Evolutionary conservation across 2,888 invertebrate genomes (phyloP).

Genomic region (Hypomecis atomaria): DNA sequence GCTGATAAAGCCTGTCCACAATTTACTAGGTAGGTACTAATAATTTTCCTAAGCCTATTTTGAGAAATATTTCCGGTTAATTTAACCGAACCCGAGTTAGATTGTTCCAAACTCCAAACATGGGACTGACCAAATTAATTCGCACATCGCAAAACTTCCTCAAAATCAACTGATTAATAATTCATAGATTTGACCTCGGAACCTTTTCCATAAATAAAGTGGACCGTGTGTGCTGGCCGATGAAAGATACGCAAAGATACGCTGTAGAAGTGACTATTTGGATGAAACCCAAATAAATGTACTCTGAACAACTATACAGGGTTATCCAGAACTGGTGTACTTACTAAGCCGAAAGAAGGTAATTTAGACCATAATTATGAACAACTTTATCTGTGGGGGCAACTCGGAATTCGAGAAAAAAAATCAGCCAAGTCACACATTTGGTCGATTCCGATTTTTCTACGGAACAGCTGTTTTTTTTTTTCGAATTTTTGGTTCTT

Average conservation of each 20-base stretch:
- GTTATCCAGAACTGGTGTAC: too few species aligned
- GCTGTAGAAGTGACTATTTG: not conserved
- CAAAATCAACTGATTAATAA: constrained; percentile 35
- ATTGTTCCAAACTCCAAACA: constrained; percentile 16
- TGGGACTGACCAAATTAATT: constrained; percentile 30
- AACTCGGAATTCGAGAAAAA: too few species aligned
- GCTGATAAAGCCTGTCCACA: too few species aligned
- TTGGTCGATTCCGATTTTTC: too few species aligned
- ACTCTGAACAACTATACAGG: too few species aligned
- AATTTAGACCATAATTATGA: too few species aligned
- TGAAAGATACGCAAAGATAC: constrained; percentile 9
- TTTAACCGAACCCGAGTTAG: constrained; percentile 1
- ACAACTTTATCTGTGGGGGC: too few species aligned
- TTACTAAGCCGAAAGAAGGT: too few species aligned
- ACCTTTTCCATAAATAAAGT: constrained; percentile 36
- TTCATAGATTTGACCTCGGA: constrained; percentile 31
- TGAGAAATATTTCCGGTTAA: not conserved
- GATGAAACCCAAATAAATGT: not conserved
- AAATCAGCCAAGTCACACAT: too few species aligned
- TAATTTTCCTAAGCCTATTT: not conserved
- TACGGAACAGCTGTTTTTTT: too few species aligned
- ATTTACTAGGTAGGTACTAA: too few species aligned
- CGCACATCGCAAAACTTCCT: constrained; percentile 19
- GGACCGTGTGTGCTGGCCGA: constrained; percentile 20
- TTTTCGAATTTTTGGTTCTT: too few species aligned